Base-by-base conservation (phyloP, 2,797 vertebrate genomes). In the Pempheris klunzingeri region DNA sequence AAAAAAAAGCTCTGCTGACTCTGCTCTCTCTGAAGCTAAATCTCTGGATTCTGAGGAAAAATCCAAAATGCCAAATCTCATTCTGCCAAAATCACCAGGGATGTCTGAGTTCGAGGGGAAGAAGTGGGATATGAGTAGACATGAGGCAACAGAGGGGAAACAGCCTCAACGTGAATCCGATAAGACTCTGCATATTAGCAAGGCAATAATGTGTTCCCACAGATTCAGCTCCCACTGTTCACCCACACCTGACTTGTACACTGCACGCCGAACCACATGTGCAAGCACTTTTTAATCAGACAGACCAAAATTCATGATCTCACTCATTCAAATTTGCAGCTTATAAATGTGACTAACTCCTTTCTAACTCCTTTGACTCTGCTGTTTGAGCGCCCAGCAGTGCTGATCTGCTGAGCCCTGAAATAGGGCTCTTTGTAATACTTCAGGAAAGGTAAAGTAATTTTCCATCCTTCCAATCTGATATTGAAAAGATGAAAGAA, bases 81-180 rank as follows among this genome's bases (percentile, higher is more conserved):
- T 84, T 86, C 83, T 60, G 53, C 54, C 59, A 59, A 88, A 90
- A 87, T 87, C 85, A 49, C 78, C 24, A 6, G 77, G 84, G 80
- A 87, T 59, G 85, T 90, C 70, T 86, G 82, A 78, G 78, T 79
- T 84, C 5, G 63, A 80, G 75, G 74, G 38, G 54, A 68, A 73
- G 50, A 71, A 77, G 57, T 32, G 10, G 60, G 75, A 90, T 82
- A 79, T 92, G 88, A 92, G 83, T 58, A 90, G 87, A 91, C 85
- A 83, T 82, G 70, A 72, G 71, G 82, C 72, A 74, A 83, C 39
- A 71, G 55, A 77, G 77, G 58, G 77, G 81, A 85, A 88, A 86
- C 26, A 38, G 75, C 57, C 66, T 74, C 73, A 74, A 77, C 26
- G 50, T 82, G 69, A 80, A 86, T 71, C 84, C 84, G 87, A 81